These are phyloP conservation scores for Cosmopolites sordidus DNA, from an alignment of 2,888 invertebrate genomes.

Conservation along the genomic window DNA sequence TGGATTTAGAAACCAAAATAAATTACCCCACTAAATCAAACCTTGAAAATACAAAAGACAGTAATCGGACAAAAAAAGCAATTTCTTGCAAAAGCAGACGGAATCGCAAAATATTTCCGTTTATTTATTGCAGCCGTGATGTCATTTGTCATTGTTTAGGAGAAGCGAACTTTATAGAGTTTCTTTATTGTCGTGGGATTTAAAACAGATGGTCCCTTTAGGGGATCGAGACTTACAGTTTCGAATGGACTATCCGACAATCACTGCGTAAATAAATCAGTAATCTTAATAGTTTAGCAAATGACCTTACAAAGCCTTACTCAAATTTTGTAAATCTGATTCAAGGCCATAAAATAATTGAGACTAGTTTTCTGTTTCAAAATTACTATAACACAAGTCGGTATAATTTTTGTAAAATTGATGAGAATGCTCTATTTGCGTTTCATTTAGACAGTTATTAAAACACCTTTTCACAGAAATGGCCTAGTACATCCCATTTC, in stretches of 20 bases:
- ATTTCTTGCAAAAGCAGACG: conserved; percentile 8
- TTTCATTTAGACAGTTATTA: too few relatives aligned
- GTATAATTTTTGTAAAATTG: too few relatives aligned
- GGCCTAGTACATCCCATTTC: too few relatives aligned
- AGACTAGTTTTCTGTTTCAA: too few relatives aligned
- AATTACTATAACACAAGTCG: too few relatives aligned
- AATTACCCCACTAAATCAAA: conserved; percentile 10
- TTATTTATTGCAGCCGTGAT: conserved; percentile 11
- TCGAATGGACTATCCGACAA: neutral
- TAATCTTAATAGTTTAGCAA: neutral
- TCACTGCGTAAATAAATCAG: neutral
- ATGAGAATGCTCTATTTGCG: too few relatives aligned
- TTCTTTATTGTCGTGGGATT: conserved; percentile 6
- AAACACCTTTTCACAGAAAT: too few relatives aligned
- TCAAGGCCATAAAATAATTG: too few relatives aligned
- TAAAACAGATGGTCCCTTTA: conserved; percentile 6
- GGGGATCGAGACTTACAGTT: neutral
- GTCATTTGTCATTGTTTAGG: conserved; percentile 15
- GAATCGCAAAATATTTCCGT: conserved; percentile 11
- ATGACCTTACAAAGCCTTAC: neutral
- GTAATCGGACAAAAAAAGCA: conserved; percentile 7
- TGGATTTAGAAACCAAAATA: conserved; percentile 5
- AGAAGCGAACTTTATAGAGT: conserved; percentile 9
- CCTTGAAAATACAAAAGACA: conserved; percentile 3
- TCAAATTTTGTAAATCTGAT: too few relatives aligned